These are phyloP conservation scores for Nycteola revayana DNA, from an alignment of 2,888 invertebrate species.

Conservation along the genomic window DNA sequence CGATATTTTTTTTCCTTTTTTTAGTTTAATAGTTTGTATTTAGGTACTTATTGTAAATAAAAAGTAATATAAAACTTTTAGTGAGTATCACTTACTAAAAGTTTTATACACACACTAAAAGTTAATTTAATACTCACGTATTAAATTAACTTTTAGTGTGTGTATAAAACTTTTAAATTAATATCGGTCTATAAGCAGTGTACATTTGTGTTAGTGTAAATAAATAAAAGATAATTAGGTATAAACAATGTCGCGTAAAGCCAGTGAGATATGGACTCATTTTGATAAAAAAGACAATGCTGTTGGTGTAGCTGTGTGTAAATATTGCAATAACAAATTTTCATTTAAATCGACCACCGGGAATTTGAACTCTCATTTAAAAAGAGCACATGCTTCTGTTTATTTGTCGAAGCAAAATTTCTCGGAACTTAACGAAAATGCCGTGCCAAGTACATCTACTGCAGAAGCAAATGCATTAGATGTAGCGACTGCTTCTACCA, in stretches of 20 bases:
- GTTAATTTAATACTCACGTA: not conserved
- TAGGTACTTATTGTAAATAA: no score
- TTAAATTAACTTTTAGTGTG: not conserved
- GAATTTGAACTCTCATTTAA: slow-evolving; percentile 8
- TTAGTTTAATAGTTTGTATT: no score
- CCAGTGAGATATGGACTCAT: slow-evolving; percentile 5
- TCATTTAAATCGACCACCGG: slow-evolving; percentile 10
- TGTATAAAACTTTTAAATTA: not conserved
- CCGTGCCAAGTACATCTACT: slow-evolving; percentile 4
- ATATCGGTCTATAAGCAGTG: not conserved
- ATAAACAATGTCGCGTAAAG: slow-evolving; percentile 1
- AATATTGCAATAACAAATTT: slow-evolving; percentile 9
- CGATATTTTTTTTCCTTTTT: no score
- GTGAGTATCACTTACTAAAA: not conserved
- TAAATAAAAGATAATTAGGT: not conserved
- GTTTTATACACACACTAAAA: not conserved
- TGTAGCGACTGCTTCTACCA: slow-evolving; percentile 3
- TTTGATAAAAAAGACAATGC: slow-evolving; percentile 8
- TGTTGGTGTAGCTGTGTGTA: slow-evolving; percentile 6
- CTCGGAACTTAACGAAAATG: slow-evolving; percentile 3
- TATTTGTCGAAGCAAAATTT: slow-evolving; percentile 3
- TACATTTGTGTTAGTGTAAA: not conserved
- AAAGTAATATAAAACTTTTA: no score
- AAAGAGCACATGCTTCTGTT: not conserved
- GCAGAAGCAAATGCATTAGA: slow-evolving; percentile 2